These are phyloP conservation scores for Leptobrachium leishanense DNA, from an alignment of 2,113 vertebrate species.

Conservation along the genomic window DNA sequence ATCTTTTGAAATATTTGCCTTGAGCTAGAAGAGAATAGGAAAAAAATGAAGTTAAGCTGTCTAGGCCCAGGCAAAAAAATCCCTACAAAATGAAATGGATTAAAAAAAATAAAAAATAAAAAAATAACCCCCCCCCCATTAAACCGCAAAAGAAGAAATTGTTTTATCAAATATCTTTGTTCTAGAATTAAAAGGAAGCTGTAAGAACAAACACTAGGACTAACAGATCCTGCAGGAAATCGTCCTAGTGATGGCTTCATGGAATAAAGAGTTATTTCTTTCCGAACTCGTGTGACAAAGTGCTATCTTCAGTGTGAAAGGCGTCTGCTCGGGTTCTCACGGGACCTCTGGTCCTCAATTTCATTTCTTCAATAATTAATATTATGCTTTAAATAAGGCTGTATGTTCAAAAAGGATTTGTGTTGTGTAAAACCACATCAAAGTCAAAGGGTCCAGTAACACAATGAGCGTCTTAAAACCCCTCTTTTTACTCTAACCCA, in stretches of 20 bases:
- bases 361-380: conserved; percentile 34
- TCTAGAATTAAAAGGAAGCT: conserved; percentile 29
- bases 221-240: conserved; percentile 17
- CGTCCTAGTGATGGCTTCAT: not conserved
- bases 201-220: not conserved
- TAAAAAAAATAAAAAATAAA: not conserved
- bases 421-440: conserved; percentile 22
- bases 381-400: conserved; percentile 3
- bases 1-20: too few relatives aligned
- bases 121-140: not conserved
- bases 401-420: conserved; percentile 3
- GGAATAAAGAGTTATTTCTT: conserved; percentile 22
- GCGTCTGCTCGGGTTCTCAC: conserved; percentile 3
- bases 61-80: not conserved
- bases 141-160: not conserved
- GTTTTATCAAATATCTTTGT: conserved; percentile 6
- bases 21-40: too few relatives aligned
- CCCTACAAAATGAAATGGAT: not conserved
- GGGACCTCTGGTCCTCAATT: conserved; percentile 1
- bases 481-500: not conserved
- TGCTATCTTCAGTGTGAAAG: conserved; percentile 24
- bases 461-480: not conserved
- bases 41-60: not conserved
- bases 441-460: not conserved
- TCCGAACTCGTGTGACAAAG: conserved; percentile 2